phyloP scores from a whole-genome alignment of 2,113 vertebrate species.

The Bombycilla garrulus region DNA sequence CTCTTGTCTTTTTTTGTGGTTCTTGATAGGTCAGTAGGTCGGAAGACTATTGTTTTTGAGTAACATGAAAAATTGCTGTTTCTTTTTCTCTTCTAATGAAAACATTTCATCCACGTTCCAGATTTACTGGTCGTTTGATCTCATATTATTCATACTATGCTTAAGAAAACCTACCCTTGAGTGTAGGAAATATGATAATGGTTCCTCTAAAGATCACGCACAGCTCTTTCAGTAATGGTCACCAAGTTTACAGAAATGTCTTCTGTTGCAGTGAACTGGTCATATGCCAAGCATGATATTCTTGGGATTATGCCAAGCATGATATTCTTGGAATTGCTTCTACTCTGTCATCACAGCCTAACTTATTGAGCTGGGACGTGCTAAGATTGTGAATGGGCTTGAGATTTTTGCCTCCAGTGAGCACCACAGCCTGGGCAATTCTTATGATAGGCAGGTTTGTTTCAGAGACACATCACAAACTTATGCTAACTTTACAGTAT shows the following conservation, averaged over 20 bases:
- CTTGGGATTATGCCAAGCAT: neutral
- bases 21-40: neutral
- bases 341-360: neutral
- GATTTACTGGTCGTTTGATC: neutral
- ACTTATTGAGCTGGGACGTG: neutral
- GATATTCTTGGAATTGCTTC: neutral
- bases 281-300: neutral
- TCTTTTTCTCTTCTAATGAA: neutral
- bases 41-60: neutral
- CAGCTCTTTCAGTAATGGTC: neutral
- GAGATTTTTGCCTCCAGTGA: neutral
- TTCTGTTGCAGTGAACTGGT: neutral
- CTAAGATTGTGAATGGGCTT: neutral
- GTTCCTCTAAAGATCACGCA: neutral
- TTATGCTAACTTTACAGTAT: neutral
- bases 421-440: neutral
- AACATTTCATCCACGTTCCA: neutral
- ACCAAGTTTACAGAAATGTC: neutral
- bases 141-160: neutral
- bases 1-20: neutral
- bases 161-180: neutral
- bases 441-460: neutral
- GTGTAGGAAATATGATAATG: neutral
- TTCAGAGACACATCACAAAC: neutral
- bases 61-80: neutral